Evolutionary conservation across 2,888 invertebrate species (phyloP).

Genomic region (Elgonia sp.): DNA sequence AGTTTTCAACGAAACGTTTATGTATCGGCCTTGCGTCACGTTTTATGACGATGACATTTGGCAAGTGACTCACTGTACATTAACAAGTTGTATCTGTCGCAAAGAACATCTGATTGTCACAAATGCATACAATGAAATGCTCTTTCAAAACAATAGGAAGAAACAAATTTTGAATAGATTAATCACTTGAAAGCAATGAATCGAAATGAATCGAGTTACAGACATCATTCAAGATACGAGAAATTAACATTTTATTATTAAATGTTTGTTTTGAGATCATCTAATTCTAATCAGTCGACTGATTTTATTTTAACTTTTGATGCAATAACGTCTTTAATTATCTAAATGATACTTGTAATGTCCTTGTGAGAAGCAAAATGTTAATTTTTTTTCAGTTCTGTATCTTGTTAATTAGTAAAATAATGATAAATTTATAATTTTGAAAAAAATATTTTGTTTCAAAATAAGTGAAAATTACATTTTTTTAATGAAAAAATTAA

Average conservation of each 20-base stretch:
- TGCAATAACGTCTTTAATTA: conserved; percentile 1
- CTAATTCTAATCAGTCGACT: conserved; percentile 10
- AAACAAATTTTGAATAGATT: background rate
- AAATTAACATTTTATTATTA: background rate
- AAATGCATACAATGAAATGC: background rate
- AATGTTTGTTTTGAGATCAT: conserved; percentile 1
- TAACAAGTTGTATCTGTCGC: conserved; percentile 20
- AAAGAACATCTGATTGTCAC: background rate
- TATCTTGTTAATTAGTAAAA: background rate
- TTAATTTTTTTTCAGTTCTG: background rate
- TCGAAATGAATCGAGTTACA: background rate
- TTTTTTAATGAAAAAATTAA: too few species aligned
- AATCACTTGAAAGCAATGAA: background rate
- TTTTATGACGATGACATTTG: conserved; percentile 11
- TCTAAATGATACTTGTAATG: conserved; percentile 5
- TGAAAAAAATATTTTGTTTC: too few species aligned
- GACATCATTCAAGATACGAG: background rate
- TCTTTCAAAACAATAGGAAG: background rate
- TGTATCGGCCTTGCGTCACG: conserved; percentile 1
- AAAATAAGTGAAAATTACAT: too few species aligned
- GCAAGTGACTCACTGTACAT: conserved; percentile 18
- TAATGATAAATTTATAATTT: too few species aligned
- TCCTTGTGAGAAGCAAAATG: background rate
- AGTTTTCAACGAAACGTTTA: background rate
- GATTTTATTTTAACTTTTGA: conserved; percentile 11